phyloP scores from a whole-genome alignment of 1,140 invertebrate species.

The Mya arenaria region DNA sequence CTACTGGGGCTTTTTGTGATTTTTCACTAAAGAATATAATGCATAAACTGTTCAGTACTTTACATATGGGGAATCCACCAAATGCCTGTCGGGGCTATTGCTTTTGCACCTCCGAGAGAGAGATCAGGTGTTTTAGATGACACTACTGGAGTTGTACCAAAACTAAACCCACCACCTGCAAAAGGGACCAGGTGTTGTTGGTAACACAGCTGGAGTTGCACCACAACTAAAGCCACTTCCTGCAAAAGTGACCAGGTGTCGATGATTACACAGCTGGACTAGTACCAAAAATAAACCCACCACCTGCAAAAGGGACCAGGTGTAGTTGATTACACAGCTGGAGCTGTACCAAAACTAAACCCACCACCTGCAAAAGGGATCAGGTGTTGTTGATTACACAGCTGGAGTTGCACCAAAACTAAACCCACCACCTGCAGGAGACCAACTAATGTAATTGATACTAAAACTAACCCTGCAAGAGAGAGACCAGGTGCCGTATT shows the following conservation, averaged over 20 bases:
- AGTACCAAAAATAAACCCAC: slow-evolving; percentile 63
- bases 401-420: slow-evolving; percentile 53
- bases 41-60: no score
- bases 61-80: slow-evolving; percentile 15
- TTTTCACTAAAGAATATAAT: no score
- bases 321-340: no score
- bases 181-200: background rate
- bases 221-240: background rate
- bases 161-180: slow-evolving; percentile 61
- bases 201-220: slow-evolving; percentile 6
- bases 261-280: slow-evolving; percentile 7
- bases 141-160: slow-evolving; percentile 50
- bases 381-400: background rate
- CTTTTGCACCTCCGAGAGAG: background rate
- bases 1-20: no score
- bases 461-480: background rate
- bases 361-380: background rate
- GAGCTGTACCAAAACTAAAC: background rate
- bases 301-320: slow-evolving; percentile 12
- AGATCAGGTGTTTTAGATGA: background rate
- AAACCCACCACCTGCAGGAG: slow-evolving; percentile 59
- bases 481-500: background rate
- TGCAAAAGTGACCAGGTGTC: background rate
- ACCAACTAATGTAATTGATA: background rate
- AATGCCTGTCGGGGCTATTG: slow-evolving; percentile 5